Evolutionary conservation across 2,797 vertebrate species (phyloP), one percentile per base, ranked within the genome.

Genomic region (Poecilia velifera): DNA sequence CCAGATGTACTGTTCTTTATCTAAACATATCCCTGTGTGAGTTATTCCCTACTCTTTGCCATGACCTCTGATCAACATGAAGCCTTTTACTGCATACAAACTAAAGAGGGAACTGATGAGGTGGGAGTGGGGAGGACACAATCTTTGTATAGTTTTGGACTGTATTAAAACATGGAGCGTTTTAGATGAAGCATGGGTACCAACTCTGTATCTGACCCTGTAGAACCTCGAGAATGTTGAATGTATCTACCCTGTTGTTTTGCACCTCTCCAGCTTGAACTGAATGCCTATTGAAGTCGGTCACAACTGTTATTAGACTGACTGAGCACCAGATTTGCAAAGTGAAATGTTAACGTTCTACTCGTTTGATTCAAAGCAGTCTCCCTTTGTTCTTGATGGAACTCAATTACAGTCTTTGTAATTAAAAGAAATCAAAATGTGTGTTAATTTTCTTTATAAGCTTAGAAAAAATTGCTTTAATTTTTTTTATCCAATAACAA

Each of bases 351-450:
- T 83, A 64, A 89, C 72, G 84, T 93, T 86, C 70, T 86, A 87
- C 84, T 84, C 46, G 79, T 93, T 84, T 91, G 82, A 87, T 89
- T 89, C 76, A 41, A 74, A 87, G 84, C 84, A 80, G 83, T 88
- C 74, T 88, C 74, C 86, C 77, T 87, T 81, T 92, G 87, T 93
- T 93, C 90, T 91, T 91, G 91, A 90, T 91, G 88, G 91, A 94
- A 91, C 92, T 89, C 84, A 88, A 91, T 92, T 91, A 86, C 88
- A 90, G 88, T 93, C 81, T 94, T 95, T 95, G 90, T 93, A 91
- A 95, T 94, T 95, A 95, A 96, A 87, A 72, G 28, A 79, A 82
- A 71, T 28, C 0, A 79, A 76, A 4, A 43, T 1, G 74, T 77
- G 25, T 76, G 20, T 57, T 51, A 22, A 25, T 53, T 53, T 53